These are phyloP conservation scores for Polylopha cassiicola DNA, from an alignment of 2,888 invertebrate species.

Conservation along the genomic window DNA sequence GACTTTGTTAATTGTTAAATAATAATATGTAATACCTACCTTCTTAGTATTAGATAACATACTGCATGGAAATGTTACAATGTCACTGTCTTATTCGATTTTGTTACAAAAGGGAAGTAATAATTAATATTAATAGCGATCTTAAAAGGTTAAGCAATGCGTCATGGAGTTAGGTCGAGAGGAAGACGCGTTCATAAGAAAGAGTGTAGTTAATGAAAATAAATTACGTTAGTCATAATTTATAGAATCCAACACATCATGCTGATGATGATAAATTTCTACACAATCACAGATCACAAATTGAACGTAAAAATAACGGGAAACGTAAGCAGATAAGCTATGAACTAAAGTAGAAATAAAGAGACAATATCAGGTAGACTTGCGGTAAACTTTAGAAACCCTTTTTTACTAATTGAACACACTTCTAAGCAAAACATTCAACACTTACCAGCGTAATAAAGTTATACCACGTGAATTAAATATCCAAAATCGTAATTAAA, in stretches of 20 bases:
- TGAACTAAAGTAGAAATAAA: slow-evolving; percentile 6
- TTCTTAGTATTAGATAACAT: no score
- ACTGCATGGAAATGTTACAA: no score
- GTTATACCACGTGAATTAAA: slow-evolving; percentile 27
- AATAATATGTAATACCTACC: no score
- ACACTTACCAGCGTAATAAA: slow-evolving; percentile 14
- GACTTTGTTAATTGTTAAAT: no score
- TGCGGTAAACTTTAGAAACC: slow-evolving; percentile 22
- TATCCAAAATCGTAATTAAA: slow-evolving; percentile 29
- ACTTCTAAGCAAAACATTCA: no score
- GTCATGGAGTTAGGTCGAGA: slow-evolving; percentile 11
- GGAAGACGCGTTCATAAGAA: slow-evolving; percentile 9
- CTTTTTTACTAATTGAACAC: slow-evolving; percentile 9
- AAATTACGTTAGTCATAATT: slow-evolving; percentile 20
- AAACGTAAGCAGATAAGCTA: neutral
- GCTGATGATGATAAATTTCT: slow-evolving; percentile 9
- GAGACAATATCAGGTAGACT: slow-evolving; percentile 22
- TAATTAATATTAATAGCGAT: slow-evolving; percentile 1
- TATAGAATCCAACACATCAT: slow-evolving; percentile 15
- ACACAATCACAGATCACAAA: slow-evolving; percentile 5
- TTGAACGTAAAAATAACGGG: neutral
- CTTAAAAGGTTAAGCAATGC: slow-evolving; percentile 7
- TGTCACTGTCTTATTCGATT: no score
- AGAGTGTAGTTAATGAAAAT: slow-evolving; percentile 18
- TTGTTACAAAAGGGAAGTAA: neutral